A percentile compares a stretch with the other conserved stretches of the same genome.
Conservation (phyloP, 2,888 invertebrate species). For the Andrena praecox region DNA sequence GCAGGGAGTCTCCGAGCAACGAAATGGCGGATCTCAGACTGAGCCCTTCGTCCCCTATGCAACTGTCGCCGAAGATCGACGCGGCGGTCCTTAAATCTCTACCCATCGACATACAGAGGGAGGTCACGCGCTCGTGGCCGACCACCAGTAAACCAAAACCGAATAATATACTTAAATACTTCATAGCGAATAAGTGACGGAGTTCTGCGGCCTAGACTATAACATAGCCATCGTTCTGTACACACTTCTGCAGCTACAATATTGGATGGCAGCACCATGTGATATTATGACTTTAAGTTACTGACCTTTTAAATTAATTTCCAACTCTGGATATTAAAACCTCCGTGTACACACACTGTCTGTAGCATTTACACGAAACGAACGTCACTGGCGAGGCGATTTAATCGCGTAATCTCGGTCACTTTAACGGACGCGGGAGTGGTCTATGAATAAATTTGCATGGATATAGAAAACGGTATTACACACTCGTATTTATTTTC, state of each 20-base stretch:
- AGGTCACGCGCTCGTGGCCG: slow-evolving; percentile 85
- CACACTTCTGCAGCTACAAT: slow-evolving; percentile 60
- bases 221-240: slow-evolving; percentile 62
- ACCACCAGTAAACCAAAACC: slow-evolving; percentile 81
- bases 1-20: slow-evolving; percentile 84
- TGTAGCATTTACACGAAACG: slow-evolving; percentile 49
- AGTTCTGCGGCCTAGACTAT: slow-evolving; percentile 63
- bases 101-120: slow-evolving; percentile 90
- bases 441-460: slow-evolving; percentile 22
- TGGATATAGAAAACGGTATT: slow-evolving; percentile 19
- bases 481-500: slow-evolving; percentile 43
- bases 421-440: slow-evolving; percentile 23
- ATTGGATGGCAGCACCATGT: slow-evolving; percentile 72
- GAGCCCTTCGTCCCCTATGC: slow-evolving; percentile 79
- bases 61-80: slow-evolving; percentile 86
- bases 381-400: slow-evolving; percentile 33
- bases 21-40: slow-evolving; percentile 82
- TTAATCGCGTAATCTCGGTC: slow-evolving; percentile 35
- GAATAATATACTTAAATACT: slow-evolving; percentile 83
- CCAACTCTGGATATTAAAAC: slow-evolving; percentile 46
- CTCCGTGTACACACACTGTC: slow-evolving; percentile 49
- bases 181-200: slow-evolving; percentile 83
- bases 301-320: slow-evolving; percentile 51
- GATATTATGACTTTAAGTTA: slow-evolving; percentile 61
- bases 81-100: slow-evolving; percentile 89